A percentile compares a stretch with the other conserved stretches of the same genome.
Conservation (phyloP, 2,113 vertebrate species). For the Crotalus helleri region DNA sequence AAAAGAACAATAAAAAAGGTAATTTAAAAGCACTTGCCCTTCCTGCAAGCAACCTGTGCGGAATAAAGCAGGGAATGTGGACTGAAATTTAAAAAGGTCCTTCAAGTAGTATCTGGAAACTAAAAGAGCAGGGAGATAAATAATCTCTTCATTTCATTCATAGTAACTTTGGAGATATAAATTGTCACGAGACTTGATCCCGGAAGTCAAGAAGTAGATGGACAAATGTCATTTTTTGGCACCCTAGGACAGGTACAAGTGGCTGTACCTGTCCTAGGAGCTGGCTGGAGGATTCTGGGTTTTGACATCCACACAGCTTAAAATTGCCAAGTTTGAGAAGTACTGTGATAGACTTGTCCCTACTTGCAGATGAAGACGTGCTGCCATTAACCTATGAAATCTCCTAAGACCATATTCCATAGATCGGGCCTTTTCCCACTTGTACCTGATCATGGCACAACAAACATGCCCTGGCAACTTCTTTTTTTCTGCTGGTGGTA, state of each 20-base stretch:
- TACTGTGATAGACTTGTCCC: not conserved
- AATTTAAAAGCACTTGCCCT: not conserved
- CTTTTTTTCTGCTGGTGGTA: not conserved
- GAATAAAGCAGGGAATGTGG: not conserved
- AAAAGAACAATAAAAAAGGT: not conserved
- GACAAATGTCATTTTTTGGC: not conserved
- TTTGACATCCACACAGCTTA: not conserved
- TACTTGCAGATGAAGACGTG: not conserved
- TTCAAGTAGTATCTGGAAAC: not conserved
- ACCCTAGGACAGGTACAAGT: not conserved
- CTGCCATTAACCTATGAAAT: not conserved
- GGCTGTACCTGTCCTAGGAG: not conserved
- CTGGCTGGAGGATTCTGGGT: not conserved
- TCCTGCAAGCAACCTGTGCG: not conserved
- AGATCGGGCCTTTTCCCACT: not conserved
- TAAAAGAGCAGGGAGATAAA: not conserved
- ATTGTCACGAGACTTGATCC: not conserved
- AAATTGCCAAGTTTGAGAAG: not conserved
- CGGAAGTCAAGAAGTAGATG: not conserved
- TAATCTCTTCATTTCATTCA: not conserved
- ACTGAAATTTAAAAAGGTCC: not conserved
- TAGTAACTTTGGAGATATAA: not conserved
- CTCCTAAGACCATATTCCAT: not conserved
- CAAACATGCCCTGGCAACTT: not conserved
- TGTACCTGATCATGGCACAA: not conserved